Evolutionary conservation across 2,797 vertebrate genomes (phyloP), one percentile per base, ranked within the genome.

Genomic region (Poeciliopsis turneri): DNA sequence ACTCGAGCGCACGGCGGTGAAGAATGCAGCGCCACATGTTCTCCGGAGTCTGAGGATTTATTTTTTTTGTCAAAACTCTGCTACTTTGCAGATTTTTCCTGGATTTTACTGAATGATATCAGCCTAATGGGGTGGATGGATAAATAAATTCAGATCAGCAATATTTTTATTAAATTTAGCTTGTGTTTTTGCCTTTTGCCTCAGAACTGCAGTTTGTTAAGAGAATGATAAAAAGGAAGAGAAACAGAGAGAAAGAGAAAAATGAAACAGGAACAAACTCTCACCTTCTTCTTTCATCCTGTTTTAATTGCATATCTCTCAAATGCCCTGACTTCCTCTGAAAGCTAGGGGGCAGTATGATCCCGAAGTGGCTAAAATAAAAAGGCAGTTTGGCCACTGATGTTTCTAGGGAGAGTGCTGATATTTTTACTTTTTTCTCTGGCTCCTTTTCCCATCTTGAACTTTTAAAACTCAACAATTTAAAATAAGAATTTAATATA

Each of bases 281-380:
- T 28, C 49, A 7, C 0, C 1, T 0, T 68, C 3, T 25, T 25
- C 28, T 3, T n/a, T 57, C 8, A 49, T n/a, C 1, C 7, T 33
- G 15, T 45, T 5, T 6, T 18, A 18, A 36, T 8, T 25, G 28
- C 3, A 25, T 36, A 36, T 71, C 43, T 15, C 30, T 25, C 15
- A 5, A 1, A 5, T 69, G 39, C 43, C 36, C 33, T 11, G 61
- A 39, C 11, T 2, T 39, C 8, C 43, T 77, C 8, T 79, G 71
- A 33, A 43, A 46, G 81, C 90, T 79, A 92, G 94, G 84, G 91
- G 92, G 91, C 91, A 91, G 92, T 83, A 87, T 1, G 30, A 36
- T 25, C 76, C 83, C 85, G 59, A 76, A 69, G 74, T 75, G 64
- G 30, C 53, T 5, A 0, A 20, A 20, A 23, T 3, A 23, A 51